Evolutionary conservation across 2,797 vertebrate species (phyloP).

Genomic region (Microtus agrestis): DNA sequence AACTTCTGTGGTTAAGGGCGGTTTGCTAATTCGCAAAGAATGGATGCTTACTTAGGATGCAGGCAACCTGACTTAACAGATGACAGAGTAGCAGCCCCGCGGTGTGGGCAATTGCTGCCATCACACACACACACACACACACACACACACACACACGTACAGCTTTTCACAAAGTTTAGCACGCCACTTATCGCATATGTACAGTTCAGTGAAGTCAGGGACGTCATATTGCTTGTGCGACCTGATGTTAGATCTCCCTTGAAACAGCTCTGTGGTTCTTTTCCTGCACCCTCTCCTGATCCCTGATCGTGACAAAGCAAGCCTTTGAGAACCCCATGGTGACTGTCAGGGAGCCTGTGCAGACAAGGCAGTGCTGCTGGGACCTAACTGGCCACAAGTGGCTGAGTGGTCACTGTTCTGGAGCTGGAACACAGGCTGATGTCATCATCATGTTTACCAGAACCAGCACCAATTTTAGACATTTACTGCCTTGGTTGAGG

Average conservation of each 20-base stretch:
- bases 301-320: neutral
- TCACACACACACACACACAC: neutral
- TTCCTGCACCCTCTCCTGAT: neutral
- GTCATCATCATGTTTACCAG: conserved; percentile 51
- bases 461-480: conserved; percentile 67
- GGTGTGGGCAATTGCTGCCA: neutral
- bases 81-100: neutral
- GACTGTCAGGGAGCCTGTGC: neutral
- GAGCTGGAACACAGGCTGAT: conserved; percentile 17
- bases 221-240: too few species aligned
- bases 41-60: neutral
- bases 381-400: neutral
- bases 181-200: neutral
- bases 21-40: neutral
- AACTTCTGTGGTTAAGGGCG: neutral
- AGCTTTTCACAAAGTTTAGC: neutral
- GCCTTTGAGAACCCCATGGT: neutral
- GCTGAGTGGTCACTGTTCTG: neutral
- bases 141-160: too few species aligned
- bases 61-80: neutral
- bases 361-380: neutral
- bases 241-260: neutral
- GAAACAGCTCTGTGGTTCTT: neutral
- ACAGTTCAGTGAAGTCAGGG: neutral
- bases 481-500: conserved; percentile 37